Base-by-base conservation (phyloP, 2,888 invertebrate genomes). In the Choristoneura rosaceana region DNA sequence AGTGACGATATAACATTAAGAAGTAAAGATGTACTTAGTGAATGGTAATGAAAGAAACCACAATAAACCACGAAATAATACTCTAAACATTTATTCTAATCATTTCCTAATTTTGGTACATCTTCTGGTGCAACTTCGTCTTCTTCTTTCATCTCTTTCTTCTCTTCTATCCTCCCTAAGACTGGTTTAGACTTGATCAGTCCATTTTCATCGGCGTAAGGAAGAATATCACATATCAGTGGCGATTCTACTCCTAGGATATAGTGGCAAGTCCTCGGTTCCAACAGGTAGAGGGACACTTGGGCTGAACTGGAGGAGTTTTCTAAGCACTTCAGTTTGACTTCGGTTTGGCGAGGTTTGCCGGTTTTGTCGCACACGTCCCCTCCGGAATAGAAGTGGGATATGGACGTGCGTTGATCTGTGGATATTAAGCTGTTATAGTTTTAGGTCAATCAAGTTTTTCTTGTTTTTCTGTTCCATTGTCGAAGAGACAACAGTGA, bases 241-340 rank as follows among this genome's bases (percentile, higher is more conserved):
- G 97, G 97, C 0, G 99, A 98, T 86, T 99, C 99, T 0, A 99
- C 98, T n/a, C 97, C 98, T 67, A 99, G 92, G 69, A 98, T 96
- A 87, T 99, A 99, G 89, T 98, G 97, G 85, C 99, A 99, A 0
- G 97, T 97, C 83, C 96, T 96, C 0, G 99, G 99, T 86, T 99
- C 99, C 4, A 98, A 89, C 25, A 99, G 92, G 86, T 98, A 99
- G 73, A 99, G 94, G 0, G 98, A 97, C 0, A 99, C 97, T 75
- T 98, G 96, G 15, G 97, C 97, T 0, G 97, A 95, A 83, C 96
- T 97, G 0, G 95, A 95, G 0, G 96, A 94, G 80, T 96, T 96
- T 75, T 96, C 96, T 12, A 96, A 86, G 81, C 98, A 98, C 82
- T 97, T 98, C 0, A 98, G 89, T 83, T 97, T 97, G 0, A 98